Base-by-base conservation (phyloP, 1,140 invertebrate species). In the Drosophila ficusphila region DNA sequence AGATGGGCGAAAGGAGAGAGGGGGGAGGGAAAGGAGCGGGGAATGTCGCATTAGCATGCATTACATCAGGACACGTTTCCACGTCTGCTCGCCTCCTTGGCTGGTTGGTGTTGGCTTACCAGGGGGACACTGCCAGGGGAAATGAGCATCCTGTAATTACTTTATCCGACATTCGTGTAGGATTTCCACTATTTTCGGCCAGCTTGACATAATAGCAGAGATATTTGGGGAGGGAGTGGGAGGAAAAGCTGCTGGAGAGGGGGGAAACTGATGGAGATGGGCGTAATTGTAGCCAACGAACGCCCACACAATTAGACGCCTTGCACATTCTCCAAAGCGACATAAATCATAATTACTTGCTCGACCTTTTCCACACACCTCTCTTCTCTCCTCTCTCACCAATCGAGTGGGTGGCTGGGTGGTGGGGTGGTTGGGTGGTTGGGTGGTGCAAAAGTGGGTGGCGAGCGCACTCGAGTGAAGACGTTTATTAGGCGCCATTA, bases 401-500 rank as follows among this genome's bases (percentile, higher is more conserved):
- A 8, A 39, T 62, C 27, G 16, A 7, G 39, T 19, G 21, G 14
- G 23, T 27, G 52, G 39, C 8, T 18, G 4, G 39, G n/a, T n/a
- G 41, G 38, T 11, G 23, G 23, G 52, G 39, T n/a, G 21, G 27
- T 54, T 42, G 16, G 52, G 38, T 23, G 57, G 48, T 4, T 18
- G 21, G 42, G 23, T 9, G 14, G 0, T 18, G 36, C 14, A 19
- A 2, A 11, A 44, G 16, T 12, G 29, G 11, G 9, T 12, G 46
- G 4, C 21, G 19, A 33, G 73, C 78, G 62, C 78, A 79, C 75
- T 83, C 65, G 75, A 83, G 69, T 83, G 65, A 83, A 83, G 79
- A 83, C 79, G 79, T 83, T 83, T 83, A 83, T 83, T 83, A 83
- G 73, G 79, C 79, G 79, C 75, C 79, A 83, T 83, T 83, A 83